Evolutionary conservation across 2,888 invertebrate genomes (phyloP), one percentile per base, ranked within the genome.

Genomic region (Chymomyza procnemis): DNA sequence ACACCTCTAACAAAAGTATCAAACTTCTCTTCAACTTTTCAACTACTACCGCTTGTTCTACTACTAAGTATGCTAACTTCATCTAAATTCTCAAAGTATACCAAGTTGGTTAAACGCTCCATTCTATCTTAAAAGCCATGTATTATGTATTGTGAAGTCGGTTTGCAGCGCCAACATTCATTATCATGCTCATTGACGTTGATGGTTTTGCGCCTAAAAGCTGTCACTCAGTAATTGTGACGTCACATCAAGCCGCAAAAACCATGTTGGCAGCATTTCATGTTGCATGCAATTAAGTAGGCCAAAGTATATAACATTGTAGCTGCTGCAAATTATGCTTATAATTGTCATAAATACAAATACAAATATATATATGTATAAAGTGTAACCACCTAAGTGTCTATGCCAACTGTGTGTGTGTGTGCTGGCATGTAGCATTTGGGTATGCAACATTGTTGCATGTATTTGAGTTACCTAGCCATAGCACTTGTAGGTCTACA

Each of bases 401-500:
- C 12, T 41, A 3, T 41, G 34, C 12, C 3, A 41, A 12, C 12
- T 41, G 5, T 12, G 34, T 41, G 12, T 12, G 4, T 71, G 58
- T 34, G 62, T 64, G 68, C 34, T 30, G 54, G 66, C 8, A n/a
- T 47, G 47, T 47, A n/a, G n/a, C n/a, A 47, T 47, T 47, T 26
- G 26, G 8, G 26, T 26, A 26, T 22, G 62, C 58, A 50, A 41
- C 34, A 41, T 41, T 41, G 34, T 41, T 41, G 34, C 12, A 12
- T 41, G 34, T 41, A 54, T 18, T 19, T 54, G n/a, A 54, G 18
- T 22, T 12, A 54, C 54, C 54, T 21, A 14, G 21, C 50, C 12
- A 30, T 22, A 70, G 84, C 80, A 82, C 82, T 82, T 82, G 82
- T 82, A 73, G 82, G 82, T 85, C 82, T 82, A 85, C 82, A 26